Conservation (phyloP, 2,797 vertebrate genomes). For the Enteromius afrohamiltoni region DNA sequence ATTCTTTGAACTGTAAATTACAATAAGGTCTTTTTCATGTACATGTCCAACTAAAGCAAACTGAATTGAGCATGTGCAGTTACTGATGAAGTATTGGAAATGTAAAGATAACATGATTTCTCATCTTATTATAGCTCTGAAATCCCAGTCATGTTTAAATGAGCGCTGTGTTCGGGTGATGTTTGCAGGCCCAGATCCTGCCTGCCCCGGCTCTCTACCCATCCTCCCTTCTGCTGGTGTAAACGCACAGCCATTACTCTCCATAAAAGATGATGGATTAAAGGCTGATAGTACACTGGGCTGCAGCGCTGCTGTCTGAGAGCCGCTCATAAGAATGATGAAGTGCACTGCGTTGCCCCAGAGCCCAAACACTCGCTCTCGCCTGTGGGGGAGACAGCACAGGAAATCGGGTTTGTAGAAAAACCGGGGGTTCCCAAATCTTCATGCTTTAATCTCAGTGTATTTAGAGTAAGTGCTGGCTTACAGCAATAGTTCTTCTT, state of each 20-base stretch:
- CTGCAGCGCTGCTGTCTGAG: slow-evolving; percentile 69
- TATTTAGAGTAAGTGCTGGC: slow-evolving; percentile 29
- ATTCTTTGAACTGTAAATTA: neutral
- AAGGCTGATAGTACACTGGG: slow-evolving; percentile 74
- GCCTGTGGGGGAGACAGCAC: slow-evolving; percentile 67
- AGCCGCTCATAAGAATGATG: slow-evolving; percentile 83
- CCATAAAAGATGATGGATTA: slow-evolving; percentile 87
- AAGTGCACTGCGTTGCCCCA: slow-evolving; percentile 75
- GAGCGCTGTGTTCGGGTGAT: neutral
- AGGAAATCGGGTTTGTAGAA: slow-evolving; percentile 66
- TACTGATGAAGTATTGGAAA: neutral
- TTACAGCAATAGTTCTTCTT: slow-evolving; percentile 26
- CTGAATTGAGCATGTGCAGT: neutral
- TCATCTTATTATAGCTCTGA: neutral
- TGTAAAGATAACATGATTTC: neutral
- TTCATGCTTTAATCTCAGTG: slow-evolving; percentile 54
- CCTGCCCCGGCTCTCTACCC: slow-evolving; percentile 46
- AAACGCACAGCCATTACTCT: slow-evolving; percentile 81
- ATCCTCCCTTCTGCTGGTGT: slow-evolving; percentile 71
- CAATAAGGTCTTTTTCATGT: neutral
- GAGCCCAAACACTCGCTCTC: slow-evolving; percentile 72
- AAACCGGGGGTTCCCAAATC: slow-evolving; percentile 40
- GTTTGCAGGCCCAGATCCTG: slow-evolving; percentile 34
- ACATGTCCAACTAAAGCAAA: neutral
- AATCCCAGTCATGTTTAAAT: slow-evolving; percentile 18